A percentile compares a stretch with the other conserved stretches of the same genome.
Evolutionary conservation across 2,888 invertebrate species (phyloP).

Genomic region (Bedellia somnulentella): DNA sequence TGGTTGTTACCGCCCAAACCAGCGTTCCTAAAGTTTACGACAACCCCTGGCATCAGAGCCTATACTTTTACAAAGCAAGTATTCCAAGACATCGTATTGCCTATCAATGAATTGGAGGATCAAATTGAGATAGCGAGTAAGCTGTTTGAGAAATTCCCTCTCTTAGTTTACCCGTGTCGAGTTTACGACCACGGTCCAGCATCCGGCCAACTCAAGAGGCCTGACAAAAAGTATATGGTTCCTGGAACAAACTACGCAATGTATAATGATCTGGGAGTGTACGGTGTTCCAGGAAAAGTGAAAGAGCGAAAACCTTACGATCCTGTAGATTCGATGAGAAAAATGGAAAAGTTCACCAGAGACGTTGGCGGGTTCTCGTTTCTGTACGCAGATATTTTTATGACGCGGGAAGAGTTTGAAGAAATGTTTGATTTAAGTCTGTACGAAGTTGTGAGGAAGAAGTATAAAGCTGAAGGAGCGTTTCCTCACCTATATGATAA

Average conservation of each 20-base stretch:
- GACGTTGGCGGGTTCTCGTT: slow-evolving; percentile 70
- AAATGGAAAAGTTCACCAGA: slow-evolving; percentile 70
- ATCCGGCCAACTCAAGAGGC: slow-evolving; percentile 61
- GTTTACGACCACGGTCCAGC: slow-evolving; percentile 64
- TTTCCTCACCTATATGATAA: slow-evolving; percentile 70
- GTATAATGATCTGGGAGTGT: slow-evolving; percentile 72
- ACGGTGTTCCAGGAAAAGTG: slow-evolving; percentile 68
- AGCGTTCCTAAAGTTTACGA: slow-evolving; percentile 72
- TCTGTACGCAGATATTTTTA: slow-evolving; percentile 71
- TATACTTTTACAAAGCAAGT: slow-evolving; percentile 73
- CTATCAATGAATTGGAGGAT: slow-evolving; percentile 64
- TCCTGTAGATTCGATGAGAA: slow-evolving; percentile 66
- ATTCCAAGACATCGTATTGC: slow-evolving; percentile 72
- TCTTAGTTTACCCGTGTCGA: slow-evolving; percentile 70
- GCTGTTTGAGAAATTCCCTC: slow-evolving; percentile 67
- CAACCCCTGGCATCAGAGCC: slow-evolving; percentile 67
- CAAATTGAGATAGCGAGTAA: slow-evolving; percentile 63
- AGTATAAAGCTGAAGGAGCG: slow-evolving; percentile 60
- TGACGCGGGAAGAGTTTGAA: slow-evolving; percentile 65
- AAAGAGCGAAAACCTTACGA: slow-evolving; percentile 63
- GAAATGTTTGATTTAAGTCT: slow-evolving; percentile 69
- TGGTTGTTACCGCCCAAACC: slow-evolving; percentile 72
- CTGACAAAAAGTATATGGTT: slow-evolving; percentile 58
- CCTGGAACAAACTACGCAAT: slow-evolving; percentile 68
- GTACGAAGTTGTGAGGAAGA: slow-evolving; percentile 62